Percentiles rank a stretch among this genome's conserved stretches.
These are phyloP conservation scores for Rhinopithecus roxellana DNA, from an alignment of 2,113 vertebrate genomes.

Conservation along the genomic window DNA sequence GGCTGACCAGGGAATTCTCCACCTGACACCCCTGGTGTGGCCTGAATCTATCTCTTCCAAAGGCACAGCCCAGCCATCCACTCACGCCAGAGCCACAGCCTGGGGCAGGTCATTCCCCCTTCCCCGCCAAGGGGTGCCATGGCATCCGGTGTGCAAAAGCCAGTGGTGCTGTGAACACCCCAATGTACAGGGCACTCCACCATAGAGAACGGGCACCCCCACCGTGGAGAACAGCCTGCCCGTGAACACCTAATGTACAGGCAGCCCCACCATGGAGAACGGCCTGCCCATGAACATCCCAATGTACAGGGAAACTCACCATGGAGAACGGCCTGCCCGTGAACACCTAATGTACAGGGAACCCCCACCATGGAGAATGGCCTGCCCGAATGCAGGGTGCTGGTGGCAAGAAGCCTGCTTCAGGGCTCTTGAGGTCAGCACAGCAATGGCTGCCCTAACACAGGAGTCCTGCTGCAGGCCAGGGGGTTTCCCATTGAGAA, in stretches of 20 bases:
- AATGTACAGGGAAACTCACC: accelerated
- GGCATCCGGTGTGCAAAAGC: no score
- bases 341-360: no score
- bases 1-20: neutral
- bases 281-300: no score
- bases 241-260: no score
- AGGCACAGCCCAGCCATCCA: neutral
- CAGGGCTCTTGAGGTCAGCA: accelerated
- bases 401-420: neutral
- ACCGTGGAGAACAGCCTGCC: no score
- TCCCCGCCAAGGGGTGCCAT: neutral
- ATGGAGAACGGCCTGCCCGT: no score
- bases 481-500: no score
- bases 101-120: neutral
- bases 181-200: no score
- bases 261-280: no score
- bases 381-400: neutral
- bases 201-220: no score
- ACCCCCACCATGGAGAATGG: no score
- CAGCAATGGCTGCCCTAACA: neutral
- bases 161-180: neutral
- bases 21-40: neutral
- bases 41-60: neutral
- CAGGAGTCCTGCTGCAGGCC: no score
- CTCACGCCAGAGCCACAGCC: neutral